Base-by-base conservation (phyloP, 37 sponge, comb jelly and placozoan species). In the Crambe crambe region DNA sequence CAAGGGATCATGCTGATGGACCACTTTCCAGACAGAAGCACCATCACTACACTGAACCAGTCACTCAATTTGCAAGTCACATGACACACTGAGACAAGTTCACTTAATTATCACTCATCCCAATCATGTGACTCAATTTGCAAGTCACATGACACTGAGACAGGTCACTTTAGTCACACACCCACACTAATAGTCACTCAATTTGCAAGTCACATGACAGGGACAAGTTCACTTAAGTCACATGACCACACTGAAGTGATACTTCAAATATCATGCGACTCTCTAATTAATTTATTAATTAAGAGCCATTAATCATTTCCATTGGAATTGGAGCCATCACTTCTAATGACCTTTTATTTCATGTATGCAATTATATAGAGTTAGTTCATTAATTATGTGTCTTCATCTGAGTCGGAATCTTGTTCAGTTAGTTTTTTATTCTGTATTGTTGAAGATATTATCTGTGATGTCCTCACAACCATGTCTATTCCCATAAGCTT, bases 1-100 rank as follows among this genome's bases (percentile, higher is more conserved):
- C 81, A 89, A 41, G 94, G 94, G 0, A 86, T 94, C 26, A 23
- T 86, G 26, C 69, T 94, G 27, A 40, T 26, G 43, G 81, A 83
- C 42, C 56, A 56, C 36, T 90, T 94, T 56, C 85, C 87, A 2
- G 12, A 41, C 36, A n/a, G n/a, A n/a, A n/a, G n/a, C n/a, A 31
- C n/a, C 17, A 36, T 47, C 68, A 35, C 75, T 18, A 66, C 68
- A 64, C 54, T 44, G n/a, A 31, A 74, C 56, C 66, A 65, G 66
- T 6, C 30, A 65, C 68, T 37, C 37, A 67, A 67, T 26, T 67
- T 37, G 17, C 17, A 58, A 58, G 2, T n/a, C n/a, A n/a, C n/a
- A n/a, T n/a, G n/a, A n/a, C n/a, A n/a, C n/a, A n/a, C n/a, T n/a
- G n/a, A n/a, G n/a, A n/a, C n/a, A n/a, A n/a, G n/a, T n/a, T n/a